A percentile compares a stretch with the other conserved stretches of the same genome.
Evolutionary conservation across 2,888 invertebrate species (phyloP).

Genomic region (Cantharis nigra): DNA sequence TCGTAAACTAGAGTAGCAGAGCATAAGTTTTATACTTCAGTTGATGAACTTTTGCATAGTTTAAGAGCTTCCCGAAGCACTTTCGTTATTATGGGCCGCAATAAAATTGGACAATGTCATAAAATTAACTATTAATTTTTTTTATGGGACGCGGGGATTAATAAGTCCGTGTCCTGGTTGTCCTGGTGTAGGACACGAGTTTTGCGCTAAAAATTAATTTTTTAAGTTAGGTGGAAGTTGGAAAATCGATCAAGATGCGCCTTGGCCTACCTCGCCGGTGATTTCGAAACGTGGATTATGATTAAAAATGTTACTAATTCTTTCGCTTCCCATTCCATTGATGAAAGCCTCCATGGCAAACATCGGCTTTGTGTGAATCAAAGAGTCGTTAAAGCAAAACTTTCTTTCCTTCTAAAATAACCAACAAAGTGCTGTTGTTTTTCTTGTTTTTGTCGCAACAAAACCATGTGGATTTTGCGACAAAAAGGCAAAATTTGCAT

Average conservation of each 20-base stretch:
- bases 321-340: neutral
- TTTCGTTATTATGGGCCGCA: neutral
- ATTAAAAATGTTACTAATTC: neutral
- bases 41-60: neutral
- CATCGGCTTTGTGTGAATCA: neutral
- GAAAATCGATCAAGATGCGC: neutral
- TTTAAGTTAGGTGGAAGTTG: neutral
- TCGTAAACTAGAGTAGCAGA: neutral
- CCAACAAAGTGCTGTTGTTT: neutral
- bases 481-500: neutral
- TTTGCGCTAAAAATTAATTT: neutral
- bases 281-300: neutral
- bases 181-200: neutral
- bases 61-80: neutral
- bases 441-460: neutral
- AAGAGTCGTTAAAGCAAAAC: neutral
- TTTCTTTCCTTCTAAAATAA: neutral
- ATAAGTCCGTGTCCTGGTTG: neutral
- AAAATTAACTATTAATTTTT: neutral
- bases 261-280: neutral
- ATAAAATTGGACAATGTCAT: neutral
- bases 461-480: neutral
- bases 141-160: neutral
- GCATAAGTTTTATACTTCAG: neutral
- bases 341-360: neutral